Conservation (phyloP, 2,888 invertebrate species). For the Cheilosia impressa region DNA sequence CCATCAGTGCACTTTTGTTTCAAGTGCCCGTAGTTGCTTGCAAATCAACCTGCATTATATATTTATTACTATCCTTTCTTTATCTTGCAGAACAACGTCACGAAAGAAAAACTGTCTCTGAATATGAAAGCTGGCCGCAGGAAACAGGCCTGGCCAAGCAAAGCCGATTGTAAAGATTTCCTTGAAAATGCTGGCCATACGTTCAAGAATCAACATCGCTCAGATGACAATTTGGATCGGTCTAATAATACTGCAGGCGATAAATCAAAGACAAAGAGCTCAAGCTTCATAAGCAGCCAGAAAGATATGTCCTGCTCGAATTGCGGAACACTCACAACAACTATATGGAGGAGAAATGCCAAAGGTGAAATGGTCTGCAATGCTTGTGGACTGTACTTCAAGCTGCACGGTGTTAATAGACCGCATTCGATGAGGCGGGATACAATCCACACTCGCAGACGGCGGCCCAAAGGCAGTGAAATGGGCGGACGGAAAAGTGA, state of each 20-base stretch:
- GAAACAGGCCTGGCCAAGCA: slow-evolving; percentile 92
- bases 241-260: slow-evolving; percentile 38
- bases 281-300: slow-evolving; percentile 78
- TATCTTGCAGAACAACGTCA: slow-evolving; percentile 77
- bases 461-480: slow-evolving; percentile 92
- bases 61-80: neutral
- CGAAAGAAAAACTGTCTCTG: slow-evolving; percentile 77
- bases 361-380: slow-evolving; percentile 99
- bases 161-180: slow-evolving; percentile 79
- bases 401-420: slow-evolving; percentile 96
- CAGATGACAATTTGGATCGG: slow-evolving; percentile 59
- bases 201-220: slow-evolving; percentile 55
- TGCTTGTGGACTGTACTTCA: slow-evolving; percentile 98
- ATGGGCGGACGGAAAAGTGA: slow-evolving; percentile 85
- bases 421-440: slow-evolving; percentile 98
- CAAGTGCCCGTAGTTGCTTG: too few relatives aligned
- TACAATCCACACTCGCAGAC: slow-evolving; percentile 96
- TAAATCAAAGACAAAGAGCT: slow-evolving; percentile 74
- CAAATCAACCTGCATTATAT: neutral
- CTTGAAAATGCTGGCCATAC: slow-evolving; percentile 62
- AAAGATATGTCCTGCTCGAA: slow-evolving; percentile 96
- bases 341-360: slow-evolving; percentile 98
- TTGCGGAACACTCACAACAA: slow-evolving; percentile 98
- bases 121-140: slow-evolving; percentile 85
- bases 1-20: too few relatives aligned